These are phyloP conservation scores for Himalopsyche kuldschensis DNA, from an alignment of 2,888 invertebrate species.

Conservation along the genomic window DNA sequence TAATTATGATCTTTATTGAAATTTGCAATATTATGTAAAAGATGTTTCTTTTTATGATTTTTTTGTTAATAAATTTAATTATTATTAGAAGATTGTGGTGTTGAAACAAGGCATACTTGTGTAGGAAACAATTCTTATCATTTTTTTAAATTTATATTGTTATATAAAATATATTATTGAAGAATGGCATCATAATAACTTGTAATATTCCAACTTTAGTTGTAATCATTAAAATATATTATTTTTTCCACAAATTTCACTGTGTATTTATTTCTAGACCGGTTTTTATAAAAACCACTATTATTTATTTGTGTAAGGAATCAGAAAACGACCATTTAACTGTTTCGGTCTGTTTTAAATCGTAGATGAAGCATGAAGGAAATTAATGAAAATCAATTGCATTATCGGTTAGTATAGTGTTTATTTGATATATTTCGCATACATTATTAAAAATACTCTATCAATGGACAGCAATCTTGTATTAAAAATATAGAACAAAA, in stretches of 20 bases:
- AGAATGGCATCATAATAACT: not conserved
- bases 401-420: not conserved
- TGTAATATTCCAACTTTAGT: not conserved
- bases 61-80: not conserved
- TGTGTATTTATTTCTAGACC: not conserved
- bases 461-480: not conserved
- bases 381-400: too few species aligned
- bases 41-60: not conserved
- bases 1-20: not conserved
- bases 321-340: too few species aligned
- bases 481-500: too few species aligned
- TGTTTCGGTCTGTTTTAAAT: too few species aligned
- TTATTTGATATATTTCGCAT: not conserved
- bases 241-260: not conserved
- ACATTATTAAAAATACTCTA: not conserved
- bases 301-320: too few species aligned
- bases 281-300: not conserved
- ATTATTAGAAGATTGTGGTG: not conserved
- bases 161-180: not conserved
- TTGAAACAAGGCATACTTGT: not conserved
- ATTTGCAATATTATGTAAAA: not conserved
- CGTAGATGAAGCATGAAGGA: too few species aligned
- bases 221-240: not conserved
- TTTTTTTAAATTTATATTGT: not conserved
- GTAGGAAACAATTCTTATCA: not conserved